Evolutionary conservation across 2,797 vertebrate genomes (phyloP).

Genomic region (Lates japonicus): DNA sequence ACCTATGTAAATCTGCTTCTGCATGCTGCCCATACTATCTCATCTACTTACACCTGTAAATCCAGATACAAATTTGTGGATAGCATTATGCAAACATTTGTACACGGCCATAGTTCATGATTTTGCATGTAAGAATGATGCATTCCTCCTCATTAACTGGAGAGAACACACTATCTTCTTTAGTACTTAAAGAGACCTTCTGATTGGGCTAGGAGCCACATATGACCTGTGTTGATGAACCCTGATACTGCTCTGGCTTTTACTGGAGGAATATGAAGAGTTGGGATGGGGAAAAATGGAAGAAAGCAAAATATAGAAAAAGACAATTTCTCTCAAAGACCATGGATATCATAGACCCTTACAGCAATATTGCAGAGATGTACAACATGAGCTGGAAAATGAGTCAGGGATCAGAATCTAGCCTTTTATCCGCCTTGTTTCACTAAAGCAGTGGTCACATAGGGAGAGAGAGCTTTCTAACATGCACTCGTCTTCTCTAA

Average conservation of each 20-base stretch:
- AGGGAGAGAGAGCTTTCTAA: constrained; percentile 70
- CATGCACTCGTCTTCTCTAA: constrained; percentile 56
- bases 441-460: constrained; percentile 81
- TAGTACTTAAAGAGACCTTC: no score
- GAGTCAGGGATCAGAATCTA: constrained; percentile 80
- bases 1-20: constrained; percentile 54
- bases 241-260: constrained; percentile 17
- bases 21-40: constrained; percentile 35
- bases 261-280: constrained; percentile 41
- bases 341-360: constrained; percentile 73
- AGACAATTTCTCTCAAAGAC: constrained; percentile 56
- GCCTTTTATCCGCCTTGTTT: constrained; percentile 85
- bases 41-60: constrained; percentile 58
- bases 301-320: constrained; percentile 55
- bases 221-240: no score
- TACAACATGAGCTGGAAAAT: constrained; percentile 77
- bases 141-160: no score
- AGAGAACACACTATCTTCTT: no score
- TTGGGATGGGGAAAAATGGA: constrained; percentile 26
- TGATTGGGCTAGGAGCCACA: no score
- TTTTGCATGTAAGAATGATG: constrained; percentile 11
- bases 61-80: constrained; percentile 20
- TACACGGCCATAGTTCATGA: constrained; percentile 34
- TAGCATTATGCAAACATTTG: constrained; percentile 45
- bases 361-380: constrained; percentile 75